Base-by-base conservation (phyloP, 2,797 vertebrate species). In the Syngnathus acus region DNA sequence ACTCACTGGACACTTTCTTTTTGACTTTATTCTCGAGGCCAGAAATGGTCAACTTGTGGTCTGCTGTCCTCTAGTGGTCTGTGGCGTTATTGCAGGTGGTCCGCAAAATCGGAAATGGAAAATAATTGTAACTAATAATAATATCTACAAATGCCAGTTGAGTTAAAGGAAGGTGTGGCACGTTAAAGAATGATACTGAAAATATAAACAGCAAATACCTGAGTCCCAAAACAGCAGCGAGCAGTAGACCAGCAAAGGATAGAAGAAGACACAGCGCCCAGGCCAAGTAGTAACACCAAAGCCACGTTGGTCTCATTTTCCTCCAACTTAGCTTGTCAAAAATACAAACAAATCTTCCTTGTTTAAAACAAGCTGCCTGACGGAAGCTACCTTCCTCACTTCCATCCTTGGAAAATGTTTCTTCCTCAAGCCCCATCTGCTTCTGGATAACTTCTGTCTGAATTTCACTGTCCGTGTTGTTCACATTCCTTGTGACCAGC, bases 211-310 rank as follows among this genome's bases (percentile, higher is more conserved):
- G 55, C 1, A 40, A 21, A 69, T 81, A 94, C 93, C 90, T 91
- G 62, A 78, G 80, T 72, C 93, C 92, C 66, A 94, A 76, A 37
- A 81, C 8, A 14, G 74, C 83, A 53, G 90, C 88, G 39, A 90
- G 65, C 38, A 75, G 32, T 26, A 88, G 71, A 65, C 82, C 91
- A 73, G 51, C 72, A 17, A 90, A 0, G 16, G 81, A 81, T 53
- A 84, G 14, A 21, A 81, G 65, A 53, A 86, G 65, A 72, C 92
- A 94, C 4, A 91, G 8, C 1, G 37, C 40, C 92, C 92, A 94
- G 7, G 83, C 85, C n/a, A 80, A 6, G 39, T 58, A 76, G 43
- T 66, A 70, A 69, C 79, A 77, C 87, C 89, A 87, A 11, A 23
- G 67, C 9, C 65, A 77, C 7, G 71, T n/a, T 43, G 42, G 38